These are phyloP conservation scores for Heliconius charithonia DNA, from an alignment of 2,888 invertebrate genomes.

Conservation along the genomic window DNA sequence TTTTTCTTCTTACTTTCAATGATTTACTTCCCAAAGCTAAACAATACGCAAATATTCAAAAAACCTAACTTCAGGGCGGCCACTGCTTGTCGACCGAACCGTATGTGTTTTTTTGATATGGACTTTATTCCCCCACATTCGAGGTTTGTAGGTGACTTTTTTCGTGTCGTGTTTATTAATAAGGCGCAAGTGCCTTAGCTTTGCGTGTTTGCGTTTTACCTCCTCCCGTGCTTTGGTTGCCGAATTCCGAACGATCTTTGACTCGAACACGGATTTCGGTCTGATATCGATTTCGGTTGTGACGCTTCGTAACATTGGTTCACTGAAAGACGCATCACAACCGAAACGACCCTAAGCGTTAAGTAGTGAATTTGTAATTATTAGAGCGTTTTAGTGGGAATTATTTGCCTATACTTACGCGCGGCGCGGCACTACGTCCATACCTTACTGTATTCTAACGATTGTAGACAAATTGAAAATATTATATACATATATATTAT, in stretches of 20 bases:
- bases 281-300: conserved; percentile 22
- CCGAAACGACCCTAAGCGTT: conserved; percentile 54
- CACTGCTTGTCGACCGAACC: neutral
- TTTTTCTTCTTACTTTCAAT: too few species aligned
- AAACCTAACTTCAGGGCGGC: neutral
- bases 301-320: neutral
- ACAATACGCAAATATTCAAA: too few species aligned
- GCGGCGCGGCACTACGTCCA: conserved; percentile 56
- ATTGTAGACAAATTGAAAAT: conserved; percentile 62
- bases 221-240: conserved; percentile 51
- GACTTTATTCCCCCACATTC: conserved; percentile 61
- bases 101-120: conserved; percentile 74
- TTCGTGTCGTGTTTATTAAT: conserved; percentile 74
- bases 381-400: conserved; percentile 66
- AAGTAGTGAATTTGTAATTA: conserved; percentile 73
- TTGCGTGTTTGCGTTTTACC: conserved; percentile 61
- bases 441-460: conserved; percentile 56
- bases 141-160: conserved; percentile 70
- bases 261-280: conserved; percentile 27
- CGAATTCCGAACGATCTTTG: conserved; percentile 32
- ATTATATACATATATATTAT: conserved; percentile 53
- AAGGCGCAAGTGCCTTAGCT: conserved; percentile 78
- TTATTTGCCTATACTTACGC: conserved; percentile 59
- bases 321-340: conserved; percentile 6
- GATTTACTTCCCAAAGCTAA: too few species aligned